Conservation (phyloP, 2,797 vertebrate genomes). For the Scyliorhinus canicula region DNA sequence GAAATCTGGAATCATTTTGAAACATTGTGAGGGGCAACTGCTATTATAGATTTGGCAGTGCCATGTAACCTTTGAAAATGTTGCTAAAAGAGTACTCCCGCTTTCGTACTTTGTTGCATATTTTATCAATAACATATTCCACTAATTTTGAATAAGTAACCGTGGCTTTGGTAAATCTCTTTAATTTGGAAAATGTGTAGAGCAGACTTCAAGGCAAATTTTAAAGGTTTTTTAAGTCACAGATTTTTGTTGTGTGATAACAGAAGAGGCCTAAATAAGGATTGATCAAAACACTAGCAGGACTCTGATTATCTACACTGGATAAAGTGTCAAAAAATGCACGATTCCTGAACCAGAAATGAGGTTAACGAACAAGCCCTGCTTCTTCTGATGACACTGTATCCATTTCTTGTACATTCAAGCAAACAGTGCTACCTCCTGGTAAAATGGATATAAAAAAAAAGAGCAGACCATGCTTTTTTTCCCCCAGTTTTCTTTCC, state of each 20-base stretch:
- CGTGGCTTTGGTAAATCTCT: neutral
- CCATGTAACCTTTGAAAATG: slow-evolving; percentile 14
- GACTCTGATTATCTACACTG: slow-evolving; percentile 13
- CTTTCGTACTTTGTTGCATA: slow-evolving; percentile 8
- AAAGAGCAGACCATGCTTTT: neutral
- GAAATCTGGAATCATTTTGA: slow-evolving; percentile 17
- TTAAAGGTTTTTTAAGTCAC: neutral
- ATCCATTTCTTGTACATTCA: slow-evolving; percentile 12
- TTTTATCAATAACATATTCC: slow-evolving; percentile 25
- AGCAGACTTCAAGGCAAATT: neutral
- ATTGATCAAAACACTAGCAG: neutral
- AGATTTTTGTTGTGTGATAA: neutral
- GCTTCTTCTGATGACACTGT: neutral
- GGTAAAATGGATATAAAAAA: slow-evolving; percentile 15
- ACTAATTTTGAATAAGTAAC: slow-evolving; percentile 7
- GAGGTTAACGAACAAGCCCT: slow-evolving; percentile 30
- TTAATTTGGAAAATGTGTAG: slow-evolving; percentile 31
- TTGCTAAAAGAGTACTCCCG: neutral
- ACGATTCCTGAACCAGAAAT: slow-evolving; percentile 22
- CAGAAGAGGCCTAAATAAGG: neutral
- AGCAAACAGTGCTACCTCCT: slow-evolving; percentile 37
- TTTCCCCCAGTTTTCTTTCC: neutral
- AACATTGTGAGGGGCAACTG: neutral
- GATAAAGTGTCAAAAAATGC: neutral
- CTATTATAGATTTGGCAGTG: neutral